These are phyloP conservation scores for Sturnira hondurensis DNA, from an alignment of 2,113 vertebrate species.

Conservation along the genomic window DNA sequence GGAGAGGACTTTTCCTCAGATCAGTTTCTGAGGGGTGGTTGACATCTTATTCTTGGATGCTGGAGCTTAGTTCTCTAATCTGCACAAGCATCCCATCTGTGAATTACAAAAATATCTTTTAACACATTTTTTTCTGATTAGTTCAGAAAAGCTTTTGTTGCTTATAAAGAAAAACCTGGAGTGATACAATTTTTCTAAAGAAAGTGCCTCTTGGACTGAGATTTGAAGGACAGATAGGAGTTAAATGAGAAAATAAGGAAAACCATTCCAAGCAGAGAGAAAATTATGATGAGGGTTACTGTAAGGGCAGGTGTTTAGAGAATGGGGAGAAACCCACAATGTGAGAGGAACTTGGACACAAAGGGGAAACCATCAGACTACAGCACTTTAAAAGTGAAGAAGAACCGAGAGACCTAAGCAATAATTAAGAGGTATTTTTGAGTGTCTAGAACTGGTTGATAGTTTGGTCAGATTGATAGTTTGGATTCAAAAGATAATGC, in stretches of 20 bases:
- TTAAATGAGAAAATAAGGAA: neutral
- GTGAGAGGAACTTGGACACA: neutral
- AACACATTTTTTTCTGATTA: neutral
- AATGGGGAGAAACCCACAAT: neutral
- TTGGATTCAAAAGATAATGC: neutral
- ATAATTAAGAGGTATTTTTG: neutral
- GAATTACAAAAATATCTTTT: neutral
- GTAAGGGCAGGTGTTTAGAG: neutral
- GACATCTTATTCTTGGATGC: neutral
- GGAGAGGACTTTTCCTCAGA: neutral
- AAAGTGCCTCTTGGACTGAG: neutral
- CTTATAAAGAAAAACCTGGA: neutral
- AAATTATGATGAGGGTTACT: neutral
- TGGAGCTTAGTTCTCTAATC: neutral
- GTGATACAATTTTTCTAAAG: neutral
- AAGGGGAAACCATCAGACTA: neutral
- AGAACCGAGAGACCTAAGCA: neutral
- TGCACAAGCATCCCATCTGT: neutral
- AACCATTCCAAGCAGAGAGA: neutral
- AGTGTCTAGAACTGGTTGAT: neutral
- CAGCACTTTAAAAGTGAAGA: neutral
- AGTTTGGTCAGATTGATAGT: neutral
- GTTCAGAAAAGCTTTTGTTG: neutral
- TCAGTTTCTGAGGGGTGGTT: neutral
- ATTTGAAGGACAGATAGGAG: neutral